Evolutionary conservation across 2,888 invertebrate species (phyloP), one percentile per base, ranked within the genome.

Genomic region (Aricia artaxerxes): DNA sequence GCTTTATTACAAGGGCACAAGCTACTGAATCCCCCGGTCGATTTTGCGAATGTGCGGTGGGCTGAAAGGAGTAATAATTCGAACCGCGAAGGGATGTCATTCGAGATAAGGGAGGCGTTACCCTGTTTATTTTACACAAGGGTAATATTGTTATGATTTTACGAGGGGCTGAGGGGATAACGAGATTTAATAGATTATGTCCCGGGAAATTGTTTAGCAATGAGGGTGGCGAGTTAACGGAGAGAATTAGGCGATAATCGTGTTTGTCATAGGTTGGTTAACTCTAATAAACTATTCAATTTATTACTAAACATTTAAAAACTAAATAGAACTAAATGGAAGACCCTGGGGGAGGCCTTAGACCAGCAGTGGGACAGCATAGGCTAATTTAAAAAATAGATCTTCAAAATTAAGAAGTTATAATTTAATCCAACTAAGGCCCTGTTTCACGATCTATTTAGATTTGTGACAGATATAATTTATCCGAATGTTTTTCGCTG

Each of bases 41-140:
- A 38, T 79, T 77, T 79, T 78, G 80, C 77, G 78, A 78, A 76
- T 78, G 78, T 81, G 77, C 82, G 83, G 82, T 83, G 81, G 80
- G 81, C 83, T 82, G 80, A 79, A 78, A 81, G 78, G 82, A 82
- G 80, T 82, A 81, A 83, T 83, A 85, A 84, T 84, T 84, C 83
- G 83, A 83, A 80, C 83, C 82, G 82, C 80, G 79, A 53, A 40
- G 83, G 84, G 85, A 81, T 83, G 83, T 80, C 79, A 78, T 73
- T 69, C 16, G 78, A 82, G 83, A 83, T 84, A 83, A 82, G 79
- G 78, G 78, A 81, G 83, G 82, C 81, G 83, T 79, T 69, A 44
- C 79, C 79, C 79, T 76, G 64, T 40, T 75, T 79, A 61, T 78
- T 76, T 76, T 57, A 76, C 76, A 76, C 76, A 57, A 60, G 73